Evolutionary conservation across 2,797 vertebrate genomes (phyloP).

Genomic region (Enteromius viviparus): DNA sequence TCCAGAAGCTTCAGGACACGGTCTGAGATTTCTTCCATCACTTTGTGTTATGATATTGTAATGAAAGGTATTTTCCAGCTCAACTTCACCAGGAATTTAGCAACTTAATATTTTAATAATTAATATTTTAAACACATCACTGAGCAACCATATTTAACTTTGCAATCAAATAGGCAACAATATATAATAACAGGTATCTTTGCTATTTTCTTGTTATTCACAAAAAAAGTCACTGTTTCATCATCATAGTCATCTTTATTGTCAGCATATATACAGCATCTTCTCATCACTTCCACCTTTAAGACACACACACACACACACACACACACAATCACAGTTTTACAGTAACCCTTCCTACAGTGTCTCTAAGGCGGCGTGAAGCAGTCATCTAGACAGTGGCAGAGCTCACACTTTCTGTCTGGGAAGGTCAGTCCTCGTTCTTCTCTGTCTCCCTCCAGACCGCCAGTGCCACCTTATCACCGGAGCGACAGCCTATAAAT

Average conservation of each 20-base stretch:
- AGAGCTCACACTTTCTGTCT: slow-evolving; percentile 4
- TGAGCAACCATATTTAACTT: neutral
- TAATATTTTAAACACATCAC: neutral
- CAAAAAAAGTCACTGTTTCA: slow-evolving; percentile 13
- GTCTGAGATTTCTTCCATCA: neutral
- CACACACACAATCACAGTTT: neutral
- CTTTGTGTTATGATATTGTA: neutral
- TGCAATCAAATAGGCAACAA: neutral
- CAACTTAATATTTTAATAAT: too few relatives aligned
- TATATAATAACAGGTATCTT: neutral
- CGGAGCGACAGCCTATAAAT: slow-evolving; percentile 43
- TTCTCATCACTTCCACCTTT: neutral
- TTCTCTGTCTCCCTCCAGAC: slow-evolving; percentile 29
- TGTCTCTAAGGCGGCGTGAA: neutral
- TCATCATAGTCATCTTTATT: slow-evolving; percentile 51
- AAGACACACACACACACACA: too few relatives aligned
- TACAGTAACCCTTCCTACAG: neutral
- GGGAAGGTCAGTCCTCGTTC: slow-evolving; percentile 20
- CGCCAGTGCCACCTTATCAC: slow-evolving; percentile 23
- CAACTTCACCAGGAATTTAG: neutral
- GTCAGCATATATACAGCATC: neutral
- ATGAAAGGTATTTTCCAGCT: neutral
- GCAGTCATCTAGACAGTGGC: neutral
- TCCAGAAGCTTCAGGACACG: neutral
- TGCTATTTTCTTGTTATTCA: too few relatives aligned